Evolutionary conservation across 2,113 vertebrate species (phyloP), one percentile per base, ranked within the genome.

Genomic region (Castor canadensis): DNA sequence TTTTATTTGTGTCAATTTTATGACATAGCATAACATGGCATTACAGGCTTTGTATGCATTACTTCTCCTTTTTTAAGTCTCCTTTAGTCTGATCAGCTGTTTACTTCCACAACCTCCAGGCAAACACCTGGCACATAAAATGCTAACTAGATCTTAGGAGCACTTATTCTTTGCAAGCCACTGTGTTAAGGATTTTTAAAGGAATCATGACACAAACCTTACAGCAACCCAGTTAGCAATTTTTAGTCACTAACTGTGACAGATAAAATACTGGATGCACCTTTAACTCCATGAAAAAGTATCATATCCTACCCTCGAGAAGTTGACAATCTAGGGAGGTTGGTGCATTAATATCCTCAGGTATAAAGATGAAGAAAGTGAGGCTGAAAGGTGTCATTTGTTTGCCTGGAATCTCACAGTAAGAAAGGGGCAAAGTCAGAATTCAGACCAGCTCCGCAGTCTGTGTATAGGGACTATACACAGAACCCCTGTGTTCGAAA

Each of bases 141-240:
- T 9, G 8, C 69, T 87, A 72, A 38, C 62, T 73, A 79, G 85
- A 87, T 76, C 40, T 32, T 43, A 24, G 32, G 12, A 84, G 40
- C 43, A 58, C 32, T 85, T 76, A 64, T 28, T 86, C 17, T 88
- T 89, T 79, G 38, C 75, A 84, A 54, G 45, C n/a, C 56, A 84
- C 66, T 67, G n/a, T 83, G 80, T 15, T 90, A 64, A 90, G 58
- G 10, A 81, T n/a, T 95, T 96, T 89, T 91, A 47, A 6, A 95
- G 60, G 40, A 89, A 90, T 66, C 79, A 35, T 81, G 56, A 60
- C 66, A 91, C 47, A 60, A 86, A 47, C 30, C 35, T 85, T 45
- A 79, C 22, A 81, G 67, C 43, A 71, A 85, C 30, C 86, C 30
- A 83, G 79, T 30, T 43, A 49, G 67, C 43, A 89, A n/a, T 93